phyloP scores from a whole-genome alignment of 2,797 vertebrate species.

The Pantherophis vulpinus region DNA sequence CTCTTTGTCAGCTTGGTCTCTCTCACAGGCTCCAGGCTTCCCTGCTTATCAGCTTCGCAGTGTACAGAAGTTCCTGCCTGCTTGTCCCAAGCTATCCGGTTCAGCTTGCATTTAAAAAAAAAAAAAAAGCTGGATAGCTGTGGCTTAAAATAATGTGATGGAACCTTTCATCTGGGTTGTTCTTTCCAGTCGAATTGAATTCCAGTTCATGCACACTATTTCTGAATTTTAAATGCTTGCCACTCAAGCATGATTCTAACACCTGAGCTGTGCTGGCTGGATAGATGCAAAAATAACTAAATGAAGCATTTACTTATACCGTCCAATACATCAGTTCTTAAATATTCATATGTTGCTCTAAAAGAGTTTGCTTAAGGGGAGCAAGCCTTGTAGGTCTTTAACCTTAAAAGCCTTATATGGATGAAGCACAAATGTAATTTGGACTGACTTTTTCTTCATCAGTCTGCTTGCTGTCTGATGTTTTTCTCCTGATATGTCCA shows the following conservation, averaged over 20 bases:
- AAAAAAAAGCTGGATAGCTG: neutral
- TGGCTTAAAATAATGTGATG: neutral
- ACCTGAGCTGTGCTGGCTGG: neutral
- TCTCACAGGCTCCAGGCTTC: neutral
- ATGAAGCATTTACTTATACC: neutral
- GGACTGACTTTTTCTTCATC: neutral
- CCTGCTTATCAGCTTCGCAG: constrained; percentile 4
- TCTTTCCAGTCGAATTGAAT: neutral
- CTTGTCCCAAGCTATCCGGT: constrained; percentile 20
- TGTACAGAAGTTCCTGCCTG: constrained; percentile 19
- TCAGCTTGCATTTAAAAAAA: neutral
- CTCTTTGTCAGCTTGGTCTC: neutral
- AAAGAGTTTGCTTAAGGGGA: neutral
- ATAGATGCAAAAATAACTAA: neutral
- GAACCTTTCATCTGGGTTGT: neutral
- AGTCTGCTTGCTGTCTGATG: neutral
- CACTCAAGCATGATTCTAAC: neutral
- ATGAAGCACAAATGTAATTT: neutral
- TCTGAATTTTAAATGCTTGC: neutral
- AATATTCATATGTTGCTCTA: neutral
- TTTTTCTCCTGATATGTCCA: neutral
- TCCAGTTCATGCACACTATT: neutral
- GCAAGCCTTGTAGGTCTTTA: neutral
- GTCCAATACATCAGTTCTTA: neutral
- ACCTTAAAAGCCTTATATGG: neutral